These are phyloP conservation scores for Betta splendens DNA, from an alignment of 2,797 vertebrate species.

Conservation along the genomic window DNA sequence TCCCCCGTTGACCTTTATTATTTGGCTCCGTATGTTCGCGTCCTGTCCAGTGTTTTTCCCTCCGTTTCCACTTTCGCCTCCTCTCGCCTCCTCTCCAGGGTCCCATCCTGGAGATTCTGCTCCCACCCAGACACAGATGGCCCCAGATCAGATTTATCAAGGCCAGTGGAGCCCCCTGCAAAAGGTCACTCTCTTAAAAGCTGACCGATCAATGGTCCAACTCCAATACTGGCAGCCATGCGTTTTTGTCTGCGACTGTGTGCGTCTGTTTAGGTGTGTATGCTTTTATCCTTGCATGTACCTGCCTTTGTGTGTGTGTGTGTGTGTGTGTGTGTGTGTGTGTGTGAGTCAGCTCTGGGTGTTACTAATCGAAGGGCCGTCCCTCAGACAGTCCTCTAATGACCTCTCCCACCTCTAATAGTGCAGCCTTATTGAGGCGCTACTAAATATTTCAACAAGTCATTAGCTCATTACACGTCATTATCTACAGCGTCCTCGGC, in stretches of 20 bases:
- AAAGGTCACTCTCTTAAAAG: conserved; percentile 93
- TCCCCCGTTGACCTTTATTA: conserved; percentile 40
- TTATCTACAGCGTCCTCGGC: conserved; percentile 77
- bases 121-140: conserved; percentile 84
- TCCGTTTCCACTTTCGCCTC: background rate
- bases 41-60: conserved; percentile 20
- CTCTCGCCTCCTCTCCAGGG: conserved; percentile 68
- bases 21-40: conserved; percentile 5
- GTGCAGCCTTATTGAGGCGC: conserved; percentile 72
- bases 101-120: conserved; percentile 69
- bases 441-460: conserved; percentile 86
- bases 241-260: conserved; percentile 53
- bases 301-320: conserved; percentile 26
- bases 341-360: conserved; percentile 55
- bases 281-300: conserved; percentile 48
- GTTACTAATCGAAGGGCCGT: conserved; percentile 77
- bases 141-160: conserved; percentile 93
- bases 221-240: conserved; percentile 76
- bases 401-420: conserved; percentile 76
- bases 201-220: conserved; percentile 86
- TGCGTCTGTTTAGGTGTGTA: conserved; percentile 49
- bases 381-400: conserved; percentile 71
- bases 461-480: conserved; percentile 85
- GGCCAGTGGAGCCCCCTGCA: conserved; percentile 86
- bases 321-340: conserved; percentile 32